These are phyloP conservation scores for Penaeus japonicus DNA, from an alignment of 1,140 invertebrate genomes.

Conservation along the genomic window DNA sequence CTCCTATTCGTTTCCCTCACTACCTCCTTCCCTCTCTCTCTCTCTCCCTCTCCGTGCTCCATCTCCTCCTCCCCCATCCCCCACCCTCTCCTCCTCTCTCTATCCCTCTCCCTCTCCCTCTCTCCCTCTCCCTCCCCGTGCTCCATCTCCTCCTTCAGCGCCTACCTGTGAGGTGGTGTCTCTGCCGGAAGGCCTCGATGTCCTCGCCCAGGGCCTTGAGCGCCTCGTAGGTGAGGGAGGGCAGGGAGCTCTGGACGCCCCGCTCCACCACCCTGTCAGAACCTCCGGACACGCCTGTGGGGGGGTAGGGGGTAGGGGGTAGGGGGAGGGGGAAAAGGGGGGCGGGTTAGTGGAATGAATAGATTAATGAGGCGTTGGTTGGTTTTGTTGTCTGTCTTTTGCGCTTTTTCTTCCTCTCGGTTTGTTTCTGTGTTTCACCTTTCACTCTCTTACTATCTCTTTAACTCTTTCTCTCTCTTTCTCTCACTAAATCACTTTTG, in stretches of 20 bases:
- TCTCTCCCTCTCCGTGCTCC: no score
- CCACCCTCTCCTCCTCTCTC: no score
- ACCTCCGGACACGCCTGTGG: conserved; percentile 2
- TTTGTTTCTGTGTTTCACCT: neutral
- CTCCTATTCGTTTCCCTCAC: no score
- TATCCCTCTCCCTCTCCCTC: no score
- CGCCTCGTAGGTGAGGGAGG: conserved; percentile 56
- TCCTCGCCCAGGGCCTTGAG: conserved; percentile 52
- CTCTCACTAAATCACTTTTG: no score
- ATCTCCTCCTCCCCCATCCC: no score
- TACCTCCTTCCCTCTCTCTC: no score
- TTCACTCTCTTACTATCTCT: neutral
- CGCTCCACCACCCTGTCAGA: conserved; percentile 20
- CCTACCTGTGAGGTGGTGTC: conserved; percentile 48
- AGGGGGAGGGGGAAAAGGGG: neutral
- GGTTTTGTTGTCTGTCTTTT: neutral
- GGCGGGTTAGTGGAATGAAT: no score
- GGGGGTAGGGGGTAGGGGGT: neutral
- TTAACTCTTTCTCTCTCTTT: neutral
- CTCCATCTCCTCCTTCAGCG: no score
- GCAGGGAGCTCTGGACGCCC: conserved; percentile 44
- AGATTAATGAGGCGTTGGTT: no score
- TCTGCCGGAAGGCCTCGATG: conserved; percentile 54
- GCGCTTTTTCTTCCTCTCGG: neutral
- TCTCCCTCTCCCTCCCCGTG: no score